phyloP scores from a whole-genome alignment of 92 coral and sea anemone species.

The Muricea muricata region DNA sequence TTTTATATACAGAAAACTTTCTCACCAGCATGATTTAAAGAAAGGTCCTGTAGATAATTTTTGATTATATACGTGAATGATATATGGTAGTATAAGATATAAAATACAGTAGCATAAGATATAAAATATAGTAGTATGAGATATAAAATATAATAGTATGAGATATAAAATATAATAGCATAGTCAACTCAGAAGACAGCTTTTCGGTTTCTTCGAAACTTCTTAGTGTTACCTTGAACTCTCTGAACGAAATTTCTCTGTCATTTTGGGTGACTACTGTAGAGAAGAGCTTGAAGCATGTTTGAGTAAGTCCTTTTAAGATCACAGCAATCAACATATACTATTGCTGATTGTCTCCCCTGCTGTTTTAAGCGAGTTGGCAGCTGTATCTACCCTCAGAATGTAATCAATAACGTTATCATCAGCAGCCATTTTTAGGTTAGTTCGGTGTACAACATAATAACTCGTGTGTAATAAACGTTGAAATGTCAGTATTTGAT shows the following conservation, averaged over 20 bases:
- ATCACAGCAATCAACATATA: not conserved
- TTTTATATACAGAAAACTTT: too few species aligned
- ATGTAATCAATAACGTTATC: slow-evolving; percentile 12
- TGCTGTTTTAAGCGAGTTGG: slow-evolving; percentile 1
- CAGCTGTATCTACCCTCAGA: not conserved
- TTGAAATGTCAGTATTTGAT: too few species aligned
- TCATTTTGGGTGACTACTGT: slow-evolving; percentile 37
- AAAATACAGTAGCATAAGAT: too few species aligned
- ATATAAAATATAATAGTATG: too few species aligned
- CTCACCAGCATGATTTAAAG: too few species aligned
- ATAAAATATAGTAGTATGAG: too few species aligned
- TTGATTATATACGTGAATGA: too few species aligned
- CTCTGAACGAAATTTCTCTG: not conserved
- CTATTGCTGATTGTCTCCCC: slow-evolving; percentile 13
- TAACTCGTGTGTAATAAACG: too few species aligned
- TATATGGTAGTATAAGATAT: too few species aligned
- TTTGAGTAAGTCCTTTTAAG: slow-evolving; percentile 14
- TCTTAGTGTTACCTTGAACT: slow-evolving; percentile 30
- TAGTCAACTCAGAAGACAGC: too few species aligned
- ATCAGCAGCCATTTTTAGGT: slow-evolving; percentile 16
- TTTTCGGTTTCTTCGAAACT: slow-evolving; percentile 22
- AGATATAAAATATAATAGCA: too few species aligned
- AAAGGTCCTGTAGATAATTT: too few species aligned
- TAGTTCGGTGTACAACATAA: slow-evolving; percentile 15
- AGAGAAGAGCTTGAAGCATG: not conserved